Conservation (phyloP, 1,140 invertebrate genomes). For the Cydia splendana region DNA sequence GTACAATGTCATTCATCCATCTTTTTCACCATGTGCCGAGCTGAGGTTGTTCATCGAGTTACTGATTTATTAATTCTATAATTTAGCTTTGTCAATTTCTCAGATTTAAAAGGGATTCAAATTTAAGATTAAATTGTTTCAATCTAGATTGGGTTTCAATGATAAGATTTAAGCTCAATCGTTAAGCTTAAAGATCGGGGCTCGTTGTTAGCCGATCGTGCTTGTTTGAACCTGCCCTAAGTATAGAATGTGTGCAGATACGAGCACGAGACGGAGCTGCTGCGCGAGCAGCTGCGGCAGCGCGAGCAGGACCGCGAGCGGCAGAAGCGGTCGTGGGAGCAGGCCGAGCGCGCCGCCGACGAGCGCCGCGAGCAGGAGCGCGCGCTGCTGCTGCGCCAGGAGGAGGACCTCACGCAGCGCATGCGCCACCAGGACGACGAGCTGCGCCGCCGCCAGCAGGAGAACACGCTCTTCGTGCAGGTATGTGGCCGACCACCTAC, state of each 20-base stretch:
- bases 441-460: conserved; percentile 88
- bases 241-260: conserved; percentile 47
- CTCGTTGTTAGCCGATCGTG: no score
- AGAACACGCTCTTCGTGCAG: conserved; percentile 91
- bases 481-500: conserved; percentile 72
- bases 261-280: conserved; percentile 74
- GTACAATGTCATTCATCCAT: no score
- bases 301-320: conserved; percentile 93
- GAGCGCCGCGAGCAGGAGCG: conserved; percentile 89
- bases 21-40: no score
- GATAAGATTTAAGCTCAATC: no score
- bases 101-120: no score
- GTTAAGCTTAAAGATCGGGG: no score
- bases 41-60: no score
- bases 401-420: conserved; percentile 87
- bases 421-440: conserved; percentile 91
- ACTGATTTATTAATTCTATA: no score
- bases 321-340: conserved; percentile 93
- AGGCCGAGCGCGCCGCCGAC: conserved; percentile 91
- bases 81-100: no score
- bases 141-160: no score
- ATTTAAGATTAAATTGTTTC: no score
- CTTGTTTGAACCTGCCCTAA: no score
- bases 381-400: conserved; percentile 85
- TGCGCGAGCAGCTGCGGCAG: conserved; percentile 86